Conservation (phyloP, 2,888 invertebrate species). For the Hirudinaria manillensis region DNA sequence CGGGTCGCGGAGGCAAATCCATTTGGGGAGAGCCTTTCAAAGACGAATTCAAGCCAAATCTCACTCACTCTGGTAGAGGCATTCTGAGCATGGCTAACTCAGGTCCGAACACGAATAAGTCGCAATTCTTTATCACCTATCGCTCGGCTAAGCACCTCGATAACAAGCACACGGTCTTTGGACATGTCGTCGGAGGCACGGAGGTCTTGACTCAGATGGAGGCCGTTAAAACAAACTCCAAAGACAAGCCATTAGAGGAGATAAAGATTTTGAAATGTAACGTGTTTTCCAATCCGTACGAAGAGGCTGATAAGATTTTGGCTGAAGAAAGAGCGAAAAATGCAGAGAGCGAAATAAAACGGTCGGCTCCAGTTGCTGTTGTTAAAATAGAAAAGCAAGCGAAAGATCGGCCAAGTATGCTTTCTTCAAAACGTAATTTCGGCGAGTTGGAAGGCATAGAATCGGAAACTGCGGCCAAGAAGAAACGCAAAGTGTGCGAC, state of each 20-base stretch:
- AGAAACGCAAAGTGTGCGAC: not conserved
- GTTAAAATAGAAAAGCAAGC: not conserved
- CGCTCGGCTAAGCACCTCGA: slow-evolving; percentile 92
- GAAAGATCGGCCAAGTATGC: not conserved
- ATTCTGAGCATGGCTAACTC: slow-evolving; percentile 96
- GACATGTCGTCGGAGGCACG: slow-evolving; percentile 84
- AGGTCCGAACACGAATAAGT: slow-evolving; percentile 90
- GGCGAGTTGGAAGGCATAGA: not conserved
- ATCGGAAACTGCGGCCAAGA: not conserved
- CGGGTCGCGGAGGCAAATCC: slow-evolving; percentile 70
- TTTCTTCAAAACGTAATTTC: too few relatives aligned
- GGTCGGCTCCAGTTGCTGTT: too few relatives aligned
- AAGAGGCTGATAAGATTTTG: slow-evolving; percentile 81
- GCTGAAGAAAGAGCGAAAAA: not conserved
- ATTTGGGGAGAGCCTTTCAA: slow-evolving; percentile 84
- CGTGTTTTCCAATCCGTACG: slow-evolving; percentile 89
- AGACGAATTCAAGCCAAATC: slow-evolving; percentile 83
- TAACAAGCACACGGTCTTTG: slow-evolving; percentile 94
- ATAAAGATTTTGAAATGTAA: slow-evolving; percentile 74
- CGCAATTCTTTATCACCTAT: slow-evolving; percentile 96
- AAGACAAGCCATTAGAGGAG: slow-evolving; percentile 81
- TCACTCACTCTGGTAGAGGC: slow-evolving; percentile 85
- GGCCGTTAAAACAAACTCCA: slow-evolving; percentile 83
- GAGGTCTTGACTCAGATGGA: slow-evolving; percentile 87
- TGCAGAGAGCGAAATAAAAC: not conserved